These are phyloP conservation scores for Heterodera schachtii DNA, from an alignment of 1,140 invertebrate genomes.

Conservation along the genomic window DNA sequence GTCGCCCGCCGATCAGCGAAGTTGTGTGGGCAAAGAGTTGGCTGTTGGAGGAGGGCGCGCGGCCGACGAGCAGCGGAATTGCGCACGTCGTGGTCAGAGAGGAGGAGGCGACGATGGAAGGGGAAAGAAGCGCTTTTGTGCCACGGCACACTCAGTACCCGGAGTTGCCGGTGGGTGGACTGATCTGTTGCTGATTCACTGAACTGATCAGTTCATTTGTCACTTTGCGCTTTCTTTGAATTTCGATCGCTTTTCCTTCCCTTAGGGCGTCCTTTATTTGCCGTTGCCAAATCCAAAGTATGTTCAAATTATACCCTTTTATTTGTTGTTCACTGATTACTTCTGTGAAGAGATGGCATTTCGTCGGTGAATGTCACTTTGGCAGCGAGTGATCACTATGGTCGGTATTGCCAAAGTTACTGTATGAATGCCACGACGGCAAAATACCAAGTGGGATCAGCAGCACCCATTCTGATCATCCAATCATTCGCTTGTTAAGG, in stretches of 20 bases:
- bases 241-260: not conserved
- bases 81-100: conserved; percentile 55
- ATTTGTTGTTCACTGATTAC: not conserved
- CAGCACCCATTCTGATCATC: too few species aligned
- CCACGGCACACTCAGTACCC: conserved; percentile 54
- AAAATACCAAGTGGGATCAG: conserved; percentile 55
- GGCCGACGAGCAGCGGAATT: conserved; percentile 53
- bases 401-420: conserved; percentile 63
- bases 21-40: conserved; percentile 64
- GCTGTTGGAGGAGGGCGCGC: conserved; percentile 49
- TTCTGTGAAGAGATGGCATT: conserved; percentile 25
- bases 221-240: not conserved
- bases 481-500: conserved; percentile 39
- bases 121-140: conserved; percentile 47
- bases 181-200: not conserved
- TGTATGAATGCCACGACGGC: conserved; percentile 58
- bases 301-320: not conserved
- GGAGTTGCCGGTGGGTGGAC: conserved; percentile 50
- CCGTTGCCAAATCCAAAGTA: conserved; percentile 58
- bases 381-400: conserved; percentile 61
- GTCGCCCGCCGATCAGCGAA: conserved; percentile 24
- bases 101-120: conserved; percentile 34
- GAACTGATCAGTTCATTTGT: too few species aligned
- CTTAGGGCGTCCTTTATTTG: conserved; percentile 59
- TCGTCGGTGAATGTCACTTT: conserved; percentile 49